Percentiles rank a stretch among this genome's conserved stretches.
These are phyloP conservation scores for Acipenser transmontanus DNA, from an alignment of 2,797 vertebrate species.

Conservation along the genomic window DNA sequence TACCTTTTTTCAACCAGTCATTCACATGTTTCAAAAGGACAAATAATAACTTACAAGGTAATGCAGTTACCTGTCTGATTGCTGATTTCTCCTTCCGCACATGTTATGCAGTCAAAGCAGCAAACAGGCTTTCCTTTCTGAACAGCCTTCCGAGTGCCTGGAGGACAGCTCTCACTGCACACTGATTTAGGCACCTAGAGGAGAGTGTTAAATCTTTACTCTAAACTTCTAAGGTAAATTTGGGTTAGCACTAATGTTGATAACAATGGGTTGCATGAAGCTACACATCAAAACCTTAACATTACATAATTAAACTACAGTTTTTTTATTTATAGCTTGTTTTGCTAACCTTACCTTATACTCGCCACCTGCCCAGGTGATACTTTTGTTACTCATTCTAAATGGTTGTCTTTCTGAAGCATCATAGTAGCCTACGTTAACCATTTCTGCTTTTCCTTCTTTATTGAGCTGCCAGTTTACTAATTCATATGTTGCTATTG, in stretches of 20 bases:
- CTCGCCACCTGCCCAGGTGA: conserved; percentile 39
- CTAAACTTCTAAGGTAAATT: too few species aligned
- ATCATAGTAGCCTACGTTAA: conserved; percentile 52
- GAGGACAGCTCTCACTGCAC: conserved; percentile 47
- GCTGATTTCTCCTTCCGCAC: conserved; percentile 53
- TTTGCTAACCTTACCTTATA: conserved; percentile 26
- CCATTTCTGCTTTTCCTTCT: conserved; percentile 33
- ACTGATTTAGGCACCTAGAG: conserved; percentile 48
- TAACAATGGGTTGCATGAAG: too few species aligned
- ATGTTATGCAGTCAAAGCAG: conserved; percentile 51
- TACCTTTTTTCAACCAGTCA: too few species aligned
- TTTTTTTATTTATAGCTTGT: too few species aligned
- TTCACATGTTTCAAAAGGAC: too few species aligned
- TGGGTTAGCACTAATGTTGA: too few species aligned
- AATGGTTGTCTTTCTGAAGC: conserved; percentile 45
- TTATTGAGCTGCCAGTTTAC: conserved; percentile 54
- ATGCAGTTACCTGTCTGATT: conserved; percentile 43
- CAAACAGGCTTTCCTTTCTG: conserved; percentile 51
- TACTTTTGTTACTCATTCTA: conserved; percentile 28
- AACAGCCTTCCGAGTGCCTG: conserved; percentile 49
- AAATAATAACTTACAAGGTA: too few species aligned
- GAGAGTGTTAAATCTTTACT: too few species aligned
- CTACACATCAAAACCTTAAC: too few species aligned
- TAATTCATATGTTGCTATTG: conserved; percentile 53
- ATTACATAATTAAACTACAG: too few species aligned